Base-by-base conservation (phyloP, 2,797 vertebrate species). In the Gambusia yucatana region DNA sequence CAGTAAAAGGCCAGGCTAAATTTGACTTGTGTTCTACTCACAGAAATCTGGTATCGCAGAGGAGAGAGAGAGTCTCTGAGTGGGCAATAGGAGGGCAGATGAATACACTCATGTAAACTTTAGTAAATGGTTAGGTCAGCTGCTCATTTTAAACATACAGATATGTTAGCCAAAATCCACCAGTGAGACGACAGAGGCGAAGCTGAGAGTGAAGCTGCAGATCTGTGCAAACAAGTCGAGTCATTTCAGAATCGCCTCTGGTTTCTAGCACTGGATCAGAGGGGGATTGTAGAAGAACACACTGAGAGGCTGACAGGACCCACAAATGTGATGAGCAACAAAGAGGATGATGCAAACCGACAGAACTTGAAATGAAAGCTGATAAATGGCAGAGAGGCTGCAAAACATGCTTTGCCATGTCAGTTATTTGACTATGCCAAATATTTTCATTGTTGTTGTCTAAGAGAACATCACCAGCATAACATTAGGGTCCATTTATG, bases 1-100 rank as follows among this genome's bases (percentile, higher is more conserved):
- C 85, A 91, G 87, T 86, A 87, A 91, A 89, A 90, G 82, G 78
- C 77, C 46, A 3, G 77, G 85, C 88, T 93, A 93, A 92, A 92
- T 92, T 76, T 90, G 90, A 87, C 86, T 86, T 71, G 84, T 79
- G 88, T 87, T 92, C 83, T 84, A 81, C 87, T 87, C 86, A 87
- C 86, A 84, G 77, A 79, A 76, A 89, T 87, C 88, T 81, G 3
- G 84, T 78, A 84, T 73, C 87, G 83, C 86, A 87, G 86, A 88
- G 90, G 82, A 76, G 82, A 87, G 82, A 87, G 83, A 88, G 84
- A 88, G 78, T 86, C 84, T 82, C 76, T 80, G 89, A 90, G 90
- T 93, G 89, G 92, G 92, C 87, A 92, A 81, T 75, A 59, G 28
- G 77, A 82, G 83, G 85, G 84, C 75, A 8, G 41, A 65, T 69